Evolutionary conservation across 1,140 invertebrate genomes (phyloP), one percentile per base, ranked within the genome.

Genomic region (Panagrolaimus sp.): DNA sequence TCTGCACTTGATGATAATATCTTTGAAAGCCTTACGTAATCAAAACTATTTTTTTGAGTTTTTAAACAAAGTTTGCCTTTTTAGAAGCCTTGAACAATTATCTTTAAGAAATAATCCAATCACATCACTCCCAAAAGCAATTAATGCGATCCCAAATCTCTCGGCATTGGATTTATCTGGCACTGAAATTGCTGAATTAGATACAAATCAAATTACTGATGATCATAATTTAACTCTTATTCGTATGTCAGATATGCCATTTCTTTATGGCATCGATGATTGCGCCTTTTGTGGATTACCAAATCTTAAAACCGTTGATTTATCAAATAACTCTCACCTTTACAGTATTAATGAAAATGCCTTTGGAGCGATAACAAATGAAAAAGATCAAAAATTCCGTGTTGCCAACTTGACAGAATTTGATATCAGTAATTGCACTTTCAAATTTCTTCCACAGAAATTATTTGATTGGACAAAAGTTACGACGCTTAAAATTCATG

Each of bases 331-430:
- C 15, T 43, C 6, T 24, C 28, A 72, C 12, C 58, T 71, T 24
- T 72, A 64, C 28, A 24, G 67, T 43, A 64, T 72, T 46, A 68
- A 71, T 44, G 9, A n/a, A 12, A 64, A 71, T 26, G 70, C 70
- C 12, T 71, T 71, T 21, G 70, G 70, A 14, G 21, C n/a, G 28
- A 26, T 24, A 32, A 44, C 7, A 24, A 44, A 52, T 9, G 52
- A 58, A 58, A 58, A 58, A 14, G 52, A 58, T 58, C 7, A 2
- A 38, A 38, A 2, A 38, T 38, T 38, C 7, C 2, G 2, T 38
- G 52, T 58, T 12, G 14, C 2, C 14, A 38, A 38, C 7, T 58
- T 58, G 21, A 58, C 8, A 21, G 52, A 58, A 28, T 21, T 58
- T n/a, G 21, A 58, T 21, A 26, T 58, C 10, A n/a, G 17, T 17